Evolutionary conservation across 2,797 vertebrate species (phyloP).

Genomic region (Thripadectes ignobilis): DNA sequence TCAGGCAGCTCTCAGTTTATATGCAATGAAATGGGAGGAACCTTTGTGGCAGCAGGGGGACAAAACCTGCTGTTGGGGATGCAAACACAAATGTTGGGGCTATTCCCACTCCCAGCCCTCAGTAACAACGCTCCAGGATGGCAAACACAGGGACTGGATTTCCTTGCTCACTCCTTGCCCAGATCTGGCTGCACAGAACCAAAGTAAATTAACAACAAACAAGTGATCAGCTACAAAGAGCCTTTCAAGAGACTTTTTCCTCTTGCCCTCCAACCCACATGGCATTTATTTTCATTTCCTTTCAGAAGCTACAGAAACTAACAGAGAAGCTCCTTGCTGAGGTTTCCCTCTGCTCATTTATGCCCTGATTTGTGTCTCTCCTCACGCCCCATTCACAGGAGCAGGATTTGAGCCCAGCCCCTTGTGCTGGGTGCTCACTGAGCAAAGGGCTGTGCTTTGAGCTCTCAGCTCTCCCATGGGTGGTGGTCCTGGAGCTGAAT

Average conservation of each 20-base stretch:
- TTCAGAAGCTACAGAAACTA: not conserved
- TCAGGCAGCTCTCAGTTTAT: fast-evolving
- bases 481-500: not conserved
- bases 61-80: not conserved
- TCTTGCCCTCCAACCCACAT: not conserved
- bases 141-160: not conserved
- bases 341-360: not conserved
- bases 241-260: not conserved
- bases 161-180: not conserved
- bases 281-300: not conserved
- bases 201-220: not conserved
- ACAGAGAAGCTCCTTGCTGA: not conserved
- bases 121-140: not conserved
- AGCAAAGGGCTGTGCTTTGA: not conserved
- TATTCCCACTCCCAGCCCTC: not conserved
- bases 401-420: not conserved
- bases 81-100: fast-evolving
- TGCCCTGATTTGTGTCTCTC: not conserved
- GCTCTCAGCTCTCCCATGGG: not conserved
- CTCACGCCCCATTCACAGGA: not conserved
- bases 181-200: fast-evolving
- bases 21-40: fast-evolving
- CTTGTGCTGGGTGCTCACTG: fast-evolving
- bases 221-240: not conserved
- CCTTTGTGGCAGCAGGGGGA: not conserved